These are phyloP conservation scores for Tetanocera ferruginea DNA, from an alignment of 2,888 invertebrate genomes.

Conservation along the genomic window DNA sequence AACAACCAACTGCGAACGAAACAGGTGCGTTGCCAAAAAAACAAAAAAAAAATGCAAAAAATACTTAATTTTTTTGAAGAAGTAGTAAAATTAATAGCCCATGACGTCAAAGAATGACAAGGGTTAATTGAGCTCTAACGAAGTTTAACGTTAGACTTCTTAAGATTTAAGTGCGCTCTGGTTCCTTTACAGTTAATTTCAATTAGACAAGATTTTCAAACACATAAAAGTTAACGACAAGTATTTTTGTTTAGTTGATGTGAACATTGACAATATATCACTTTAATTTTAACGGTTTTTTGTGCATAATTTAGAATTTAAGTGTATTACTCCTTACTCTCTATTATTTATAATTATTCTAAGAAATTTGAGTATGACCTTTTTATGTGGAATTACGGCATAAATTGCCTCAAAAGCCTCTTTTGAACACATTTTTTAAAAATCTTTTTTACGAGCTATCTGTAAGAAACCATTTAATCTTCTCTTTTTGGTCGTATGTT, in stretches of 20 bases:
- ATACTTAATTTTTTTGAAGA: neutral
- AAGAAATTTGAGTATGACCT: too few species aligned
- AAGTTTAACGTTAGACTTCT: neutral
- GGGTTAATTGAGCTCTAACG: neutral
- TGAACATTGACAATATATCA: too few species aligned
- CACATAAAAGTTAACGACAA: neutral
- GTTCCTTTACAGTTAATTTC: neutral
- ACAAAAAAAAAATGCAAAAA: neutral
- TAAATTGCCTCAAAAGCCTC: too few species aligned
- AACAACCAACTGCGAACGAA: constrained; percentile 53
- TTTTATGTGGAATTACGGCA: too few species aligned
- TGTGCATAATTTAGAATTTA: too few species aligned
- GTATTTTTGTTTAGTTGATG: neutral
- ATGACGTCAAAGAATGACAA: neutral
- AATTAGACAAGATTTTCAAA: neutral
- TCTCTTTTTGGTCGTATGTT: too few species aligned
- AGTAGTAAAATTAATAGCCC: neutral
- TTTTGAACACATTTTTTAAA: too few species aligned
- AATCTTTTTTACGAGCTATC: too few species aligned
- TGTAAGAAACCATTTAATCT: too few species aligned
- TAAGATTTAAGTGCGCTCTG: neutral
- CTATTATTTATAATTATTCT: too few species aligned
- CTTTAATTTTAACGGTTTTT: too few species aligned
- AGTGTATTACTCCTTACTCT: too few species aligned
- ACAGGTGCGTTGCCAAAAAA: constrained; percentile 38